phyloP scores from a whole-genome alignment of 2,113 vertebrate genomes.

The Reinhardtius hippoglossoides region DNA sequence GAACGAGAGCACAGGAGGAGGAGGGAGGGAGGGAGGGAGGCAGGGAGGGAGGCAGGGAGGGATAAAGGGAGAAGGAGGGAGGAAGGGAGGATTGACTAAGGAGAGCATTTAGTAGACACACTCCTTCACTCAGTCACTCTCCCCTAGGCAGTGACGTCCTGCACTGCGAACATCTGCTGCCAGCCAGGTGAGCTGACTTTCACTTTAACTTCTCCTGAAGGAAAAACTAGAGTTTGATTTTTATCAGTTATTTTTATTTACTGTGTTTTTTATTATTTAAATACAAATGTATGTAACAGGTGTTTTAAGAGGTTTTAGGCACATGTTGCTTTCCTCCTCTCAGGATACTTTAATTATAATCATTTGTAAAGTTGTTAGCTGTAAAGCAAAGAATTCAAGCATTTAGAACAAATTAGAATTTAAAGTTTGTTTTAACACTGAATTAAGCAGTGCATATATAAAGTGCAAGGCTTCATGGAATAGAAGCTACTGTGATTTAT shows the following conservation, averaged over 20 bases:
- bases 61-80: constrained; percentile 44
- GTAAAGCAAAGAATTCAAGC: neutral
- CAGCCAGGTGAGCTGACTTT: constrained; percentile 75
- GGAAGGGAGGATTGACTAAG: constrained; percentile 74
- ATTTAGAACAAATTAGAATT: neutral
- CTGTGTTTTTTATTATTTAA: neutral
- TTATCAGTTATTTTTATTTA: neutral
- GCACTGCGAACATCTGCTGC: constrained; percentile 67
- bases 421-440: neutral
- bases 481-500: neutral
- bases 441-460: neutral
- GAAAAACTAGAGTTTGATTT: neutral
- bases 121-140: constrained; percentile 81
- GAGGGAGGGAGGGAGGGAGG: constrained; percentile 59
- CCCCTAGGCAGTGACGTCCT: constrained; percentile 69
- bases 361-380: neutral
- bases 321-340: neutral
- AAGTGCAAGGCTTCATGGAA: neutral
- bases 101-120: constrained; percentile 71
- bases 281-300: constrained; percentile 41
- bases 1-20: constrained; percentile 31
- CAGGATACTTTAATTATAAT: neutral
- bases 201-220: neutral
- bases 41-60: constrained; percentile 24
- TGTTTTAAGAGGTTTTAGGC: constrained; percentile 32